Evolutionary conservation across 2,113 vertebrate genomes (phyloP).

Genomic region (Gavialis gangeticus): DNA sequence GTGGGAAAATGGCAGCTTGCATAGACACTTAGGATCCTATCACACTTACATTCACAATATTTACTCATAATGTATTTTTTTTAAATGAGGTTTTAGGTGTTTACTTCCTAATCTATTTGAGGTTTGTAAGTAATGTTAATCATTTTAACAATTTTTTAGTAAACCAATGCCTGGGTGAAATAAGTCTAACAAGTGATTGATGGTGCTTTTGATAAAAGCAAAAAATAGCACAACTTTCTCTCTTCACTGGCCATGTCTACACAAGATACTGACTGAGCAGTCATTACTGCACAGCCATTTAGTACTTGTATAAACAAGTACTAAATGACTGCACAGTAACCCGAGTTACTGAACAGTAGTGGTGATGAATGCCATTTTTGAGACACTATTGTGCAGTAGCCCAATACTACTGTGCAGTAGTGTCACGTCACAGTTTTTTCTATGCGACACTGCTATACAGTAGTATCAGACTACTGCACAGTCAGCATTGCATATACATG

Average conservation of each 20-base stretch:
- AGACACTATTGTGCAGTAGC: too few relatives aligned
- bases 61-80: not conserved
- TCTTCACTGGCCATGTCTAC: too few relatives aligned
- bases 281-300: too few relatives aligned
- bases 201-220: not conserved
- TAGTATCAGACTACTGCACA: too few relatives aligned
- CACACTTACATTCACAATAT: not conserved
- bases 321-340: too few relatives aligned
- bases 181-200: not conserved
- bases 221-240: not conserved
- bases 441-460: not conserved
- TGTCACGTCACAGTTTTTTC: too few relatives aligned
- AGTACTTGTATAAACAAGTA: too few relatives aligned
- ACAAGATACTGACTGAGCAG: too few relatives aligned
- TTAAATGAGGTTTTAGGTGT: not conserved
- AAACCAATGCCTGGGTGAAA: not conserved
- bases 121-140: not conserved
- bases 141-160: not conserved
- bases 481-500: too few relatives aligned
- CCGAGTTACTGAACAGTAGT: too few relatives aligned
- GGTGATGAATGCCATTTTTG: too few relatives aligned
- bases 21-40: not conserved
- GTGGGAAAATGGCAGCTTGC: not conserved
- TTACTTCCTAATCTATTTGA: not conserved
- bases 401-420: too few relatives aligned